Evolutionary conservation across 2,113 vertebrate species (phyloP).

Genomic region (Bubalus kerabau): DNA sequence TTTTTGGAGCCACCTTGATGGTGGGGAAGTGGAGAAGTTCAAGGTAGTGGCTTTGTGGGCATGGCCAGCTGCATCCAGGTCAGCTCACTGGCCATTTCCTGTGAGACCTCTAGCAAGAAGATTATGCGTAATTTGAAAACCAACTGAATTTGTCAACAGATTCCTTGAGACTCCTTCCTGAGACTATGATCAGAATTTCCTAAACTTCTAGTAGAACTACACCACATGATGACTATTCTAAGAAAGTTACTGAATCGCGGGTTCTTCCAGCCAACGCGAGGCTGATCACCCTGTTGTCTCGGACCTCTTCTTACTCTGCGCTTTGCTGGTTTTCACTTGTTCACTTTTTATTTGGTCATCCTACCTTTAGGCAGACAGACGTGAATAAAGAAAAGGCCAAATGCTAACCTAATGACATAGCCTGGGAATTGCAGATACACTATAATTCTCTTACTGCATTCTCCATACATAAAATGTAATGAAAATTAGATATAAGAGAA

Average conservation of each 20-base stretch:
- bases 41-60: neutral
- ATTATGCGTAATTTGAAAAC: neutral
- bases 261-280: neutral
- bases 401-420: neutral
- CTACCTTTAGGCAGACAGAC: neutral
- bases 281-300: neutral
- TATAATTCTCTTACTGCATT: neutral
- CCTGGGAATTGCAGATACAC: neutral
- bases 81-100: neutral
- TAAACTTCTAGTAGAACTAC: neutral
- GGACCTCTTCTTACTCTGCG: neutral
- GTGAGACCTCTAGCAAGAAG: neutral
- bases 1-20: neutral
- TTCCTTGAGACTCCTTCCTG: neutral
- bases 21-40: neutral
- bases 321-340: neutral
- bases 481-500: conserved; percentile 8
- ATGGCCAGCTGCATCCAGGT: neutral
- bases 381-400: neutral
- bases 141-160: neutral
- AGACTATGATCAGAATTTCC: neutral
- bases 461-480: neutral
- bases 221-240: neutral
- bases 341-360: neutral
- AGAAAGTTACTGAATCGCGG: neutral